Conservation (phyloP, 2,797 vertebrate species). For the Pitangus sulphuratus region DNA sequence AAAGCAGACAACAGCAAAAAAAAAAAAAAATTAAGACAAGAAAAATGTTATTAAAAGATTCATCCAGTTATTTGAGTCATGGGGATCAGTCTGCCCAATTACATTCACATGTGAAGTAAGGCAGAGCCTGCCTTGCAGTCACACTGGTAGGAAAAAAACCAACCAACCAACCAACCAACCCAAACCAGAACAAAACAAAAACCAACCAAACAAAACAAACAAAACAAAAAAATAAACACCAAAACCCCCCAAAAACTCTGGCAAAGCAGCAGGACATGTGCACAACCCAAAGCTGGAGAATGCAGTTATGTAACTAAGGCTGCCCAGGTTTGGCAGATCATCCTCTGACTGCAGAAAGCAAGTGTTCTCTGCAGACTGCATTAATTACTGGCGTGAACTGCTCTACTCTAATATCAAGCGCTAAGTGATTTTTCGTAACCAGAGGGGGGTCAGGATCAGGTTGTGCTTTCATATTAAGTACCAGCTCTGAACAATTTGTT, state of each 20-base stretch:
- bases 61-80: neutral
- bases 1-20: neutral
- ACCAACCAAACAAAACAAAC: too few relatives aligned
- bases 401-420: neutral
- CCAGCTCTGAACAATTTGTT: neutral
- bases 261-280: neutral
- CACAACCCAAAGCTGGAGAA: neutral
- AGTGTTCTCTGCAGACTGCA: neutral
- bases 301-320: neutral
- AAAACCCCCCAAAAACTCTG: neutral
- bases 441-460: neutral
- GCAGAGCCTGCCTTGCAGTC: neutral
- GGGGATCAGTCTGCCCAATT: neutral
- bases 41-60: neutral
- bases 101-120: neutral
- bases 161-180: too few relatives aligned
- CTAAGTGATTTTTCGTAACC: constrained; percentile 19
- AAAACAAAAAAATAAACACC: too few relatives aligned
- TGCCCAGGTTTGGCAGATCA: neutral
- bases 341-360: constrained; percentile 1
- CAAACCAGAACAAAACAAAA: neutral
- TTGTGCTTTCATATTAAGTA: neutral
- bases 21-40: neutral
- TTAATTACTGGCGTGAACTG: neutral
- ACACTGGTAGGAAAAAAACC: neutral